A percentile compares a stretch with the other conserved stretches of the same genome.
Evolutionary conservation across 2,797 vertebrate genomes (phyloP).

Genomic region (Apodemus agrarius): DNA sequence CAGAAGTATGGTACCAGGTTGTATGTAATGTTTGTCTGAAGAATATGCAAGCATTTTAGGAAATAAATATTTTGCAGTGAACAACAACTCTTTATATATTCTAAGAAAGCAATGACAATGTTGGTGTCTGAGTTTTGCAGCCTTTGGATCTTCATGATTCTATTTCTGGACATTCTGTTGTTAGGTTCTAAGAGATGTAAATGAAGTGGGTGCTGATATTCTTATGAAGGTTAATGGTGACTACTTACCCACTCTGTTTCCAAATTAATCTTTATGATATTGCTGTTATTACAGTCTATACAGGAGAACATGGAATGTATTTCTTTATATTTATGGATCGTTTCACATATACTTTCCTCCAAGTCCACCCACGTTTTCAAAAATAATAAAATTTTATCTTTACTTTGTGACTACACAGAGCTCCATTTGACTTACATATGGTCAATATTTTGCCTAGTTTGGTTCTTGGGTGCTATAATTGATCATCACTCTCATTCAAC

Average conservation of each 20-base stretch:
- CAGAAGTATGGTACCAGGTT: background rate
- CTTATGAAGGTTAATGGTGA: background rate
- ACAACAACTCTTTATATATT: background rate
- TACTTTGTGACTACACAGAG: background rate
- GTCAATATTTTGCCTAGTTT: background rate
- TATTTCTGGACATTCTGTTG: rapidly evolving
- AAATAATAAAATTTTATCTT: background rate
- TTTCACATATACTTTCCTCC: background rate
- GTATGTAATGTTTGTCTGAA: background rate
- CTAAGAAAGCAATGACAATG: background rate
- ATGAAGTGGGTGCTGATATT: background rate
- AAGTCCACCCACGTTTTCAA: background rate
- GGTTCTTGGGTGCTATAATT: too few relatives aligned
- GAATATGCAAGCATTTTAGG: background rate
- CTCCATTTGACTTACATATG: background rate
- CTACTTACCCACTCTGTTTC: background rate
- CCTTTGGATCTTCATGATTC: background rate
- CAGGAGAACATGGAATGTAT: background rate
- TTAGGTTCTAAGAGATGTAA: background rate
- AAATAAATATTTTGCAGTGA: background rate
- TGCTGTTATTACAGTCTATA: background rate
- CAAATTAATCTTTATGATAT: background rate
- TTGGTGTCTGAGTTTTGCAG: background rate
- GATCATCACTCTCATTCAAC: background rate
- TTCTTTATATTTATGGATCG: background rate